These are phyloP conservation scores for Calliphora vomitoria DNA, from an alignment of 2,888 invertebrate genomes.

Conservation along the genomic window DNA sequence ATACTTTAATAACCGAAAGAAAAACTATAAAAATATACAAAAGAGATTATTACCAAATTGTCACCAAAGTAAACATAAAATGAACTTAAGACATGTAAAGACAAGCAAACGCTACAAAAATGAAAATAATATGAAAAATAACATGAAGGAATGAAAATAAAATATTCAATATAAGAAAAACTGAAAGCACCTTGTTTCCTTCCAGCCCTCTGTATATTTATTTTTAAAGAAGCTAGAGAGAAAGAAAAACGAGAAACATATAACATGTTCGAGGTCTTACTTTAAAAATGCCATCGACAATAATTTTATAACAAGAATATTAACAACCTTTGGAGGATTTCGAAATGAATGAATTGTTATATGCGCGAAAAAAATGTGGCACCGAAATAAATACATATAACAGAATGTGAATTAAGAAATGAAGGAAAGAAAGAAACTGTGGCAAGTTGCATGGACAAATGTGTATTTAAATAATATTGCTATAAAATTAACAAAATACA, in stretches of 20 bases:
- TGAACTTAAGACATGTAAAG: conserved; percentile 33
- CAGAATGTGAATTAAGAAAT: not conserved
- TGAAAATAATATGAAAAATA: not conserved
- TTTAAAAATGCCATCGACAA: conserved; percentile 68
- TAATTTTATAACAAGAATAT: conserved; percentile 58
- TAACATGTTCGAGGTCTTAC: conserved; percentile 30
- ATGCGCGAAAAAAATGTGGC: not conserved
- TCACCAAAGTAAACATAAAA: conserved; percentile 61
- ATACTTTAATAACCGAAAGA: conserved; percentile 11
- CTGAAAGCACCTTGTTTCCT: conserved; percentile 27
- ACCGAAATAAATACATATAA: not conserved
- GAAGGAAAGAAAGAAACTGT: not conserved
- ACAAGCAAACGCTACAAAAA: not conserved
- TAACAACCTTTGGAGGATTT: conserved; percentile 63
- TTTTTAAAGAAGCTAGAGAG: not conserved
- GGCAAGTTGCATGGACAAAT: not conserved
- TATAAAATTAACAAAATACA: conserved; percentile 50
- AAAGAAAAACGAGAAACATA: not conserved
- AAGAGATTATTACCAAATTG: conserved; percentile 65
- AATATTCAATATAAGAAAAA: conserved; percentile 42
- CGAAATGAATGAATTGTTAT: conserved; percentile 35
- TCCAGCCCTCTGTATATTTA: conserved; percentile 14
- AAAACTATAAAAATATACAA: conserved; percentile 43
- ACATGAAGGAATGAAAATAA: conserved; percentile 16
- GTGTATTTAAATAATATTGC: conserved; percentile 62